Evolutionary conservation across 2,888 invertebrate genomes (phyloP), one percentile per base, ranked within the genome.

Genomic region (Sphaeridia pumilis): DNA sequence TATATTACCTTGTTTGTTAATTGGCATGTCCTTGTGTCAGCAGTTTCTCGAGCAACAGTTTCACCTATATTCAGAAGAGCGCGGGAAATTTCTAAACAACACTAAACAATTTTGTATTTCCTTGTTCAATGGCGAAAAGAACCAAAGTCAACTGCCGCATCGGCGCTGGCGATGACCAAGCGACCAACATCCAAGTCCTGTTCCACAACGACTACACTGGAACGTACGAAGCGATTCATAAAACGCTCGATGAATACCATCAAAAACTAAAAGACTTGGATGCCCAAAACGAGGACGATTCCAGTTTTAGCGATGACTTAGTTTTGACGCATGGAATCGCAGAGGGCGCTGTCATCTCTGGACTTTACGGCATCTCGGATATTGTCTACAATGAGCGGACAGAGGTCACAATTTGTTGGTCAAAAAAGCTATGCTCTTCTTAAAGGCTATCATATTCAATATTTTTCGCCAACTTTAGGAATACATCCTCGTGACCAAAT

Each of bases 301-400:
- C 59, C 12, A 63, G 63, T 1, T 56, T 57, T 38, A 57, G 60
- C 1, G 65, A 65, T 44, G 57, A 60, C 36, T 58, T 57, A 41
- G 57, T 48, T 20, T 20, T 65, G 7, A 62, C 58, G 3, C 61
- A 65, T 45, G 65, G 65, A 10, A 58, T 65, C 17, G 58, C 59
- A 21, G 50, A 60, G 50, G 65, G 63, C 1, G 58, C 59, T 7
- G 49, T 49, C 1, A 58, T 52, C 44, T 17, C 49, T 2, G 61
- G 65, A 22, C 52, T 63, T 20, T 65, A 63, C 54, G 65, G 63
- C 20, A 56, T 55, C 22, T 47, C 49, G 2, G 65, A 63, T 51
- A 36, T 65, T 1, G 46, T 62, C 12, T 65, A 53, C 31, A 65
- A 63, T 57, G 41, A 49, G 7, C 63, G 56, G 38, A 49, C 57